These are phyloP conservation scores for Diaphora mendica DNA, from an alignment of 2,888 invertebrate genomes.

Conservation along the genomic window DNA sequence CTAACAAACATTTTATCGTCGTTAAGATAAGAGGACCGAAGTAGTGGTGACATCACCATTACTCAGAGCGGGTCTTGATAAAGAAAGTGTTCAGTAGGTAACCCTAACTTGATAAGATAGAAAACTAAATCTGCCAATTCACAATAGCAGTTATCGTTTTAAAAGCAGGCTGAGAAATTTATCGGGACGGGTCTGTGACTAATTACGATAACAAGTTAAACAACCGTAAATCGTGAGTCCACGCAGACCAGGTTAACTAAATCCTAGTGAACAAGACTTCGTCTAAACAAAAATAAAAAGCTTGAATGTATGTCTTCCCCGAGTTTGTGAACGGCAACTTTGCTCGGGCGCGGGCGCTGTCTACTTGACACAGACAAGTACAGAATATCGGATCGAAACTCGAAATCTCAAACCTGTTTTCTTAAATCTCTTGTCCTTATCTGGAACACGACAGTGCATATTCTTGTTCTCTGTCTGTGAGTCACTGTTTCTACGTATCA, in stretches of 20 bases:
- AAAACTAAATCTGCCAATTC: slow-evolving; percentile 64
- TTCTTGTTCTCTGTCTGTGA: slow-evolving; percentile 79
- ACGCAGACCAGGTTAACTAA: slow-evolving; percentile 49
- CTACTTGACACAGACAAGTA: slow-evolving; percentile 80
- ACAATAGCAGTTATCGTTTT: slow-evolving; percentile 45
- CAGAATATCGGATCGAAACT: slow-evolving; percentile 84
- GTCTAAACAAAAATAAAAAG: slow-evolving; percentile 59
- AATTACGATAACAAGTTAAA: slow-evolving; percentile 46
- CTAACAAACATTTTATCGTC: slow-evolving; percentile 75
- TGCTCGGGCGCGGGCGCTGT: slow-evolving; percentile 76
- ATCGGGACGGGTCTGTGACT: slow-evolving; percentile 48
- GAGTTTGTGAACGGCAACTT: slow-evolving; percentile 59
- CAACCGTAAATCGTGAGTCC: slow-evolving; percentile 49
- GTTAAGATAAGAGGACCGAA: slow-evolving; percentile 78
- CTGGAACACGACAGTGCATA: slow-evolving; percentile 61
- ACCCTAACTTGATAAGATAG: slow-evolving; percentile 75
- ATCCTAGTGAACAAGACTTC: slow-evolving; percentile 50
- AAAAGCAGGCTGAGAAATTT: slow-evolving; percentile 44
- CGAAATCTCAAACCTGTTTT: slow-evolving; percentile 85
- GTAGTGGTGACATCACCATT: slow-evolving; percentile 79
- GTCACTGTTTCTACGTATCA: slow-evolving; percentile 84
- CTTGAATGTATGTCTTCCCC: slow-evolving; percentile 65
- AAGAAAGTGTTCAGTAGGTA: slow-evolving; percentile 80
- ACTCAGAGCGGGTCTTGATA: slow-evolving; percentile 73
- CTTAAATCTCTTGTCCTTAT: slow-evolving; percentile 72